Base-by-base conservation (phyloP, 2,113 vertebrate species). In the Progne subis region DNA sequence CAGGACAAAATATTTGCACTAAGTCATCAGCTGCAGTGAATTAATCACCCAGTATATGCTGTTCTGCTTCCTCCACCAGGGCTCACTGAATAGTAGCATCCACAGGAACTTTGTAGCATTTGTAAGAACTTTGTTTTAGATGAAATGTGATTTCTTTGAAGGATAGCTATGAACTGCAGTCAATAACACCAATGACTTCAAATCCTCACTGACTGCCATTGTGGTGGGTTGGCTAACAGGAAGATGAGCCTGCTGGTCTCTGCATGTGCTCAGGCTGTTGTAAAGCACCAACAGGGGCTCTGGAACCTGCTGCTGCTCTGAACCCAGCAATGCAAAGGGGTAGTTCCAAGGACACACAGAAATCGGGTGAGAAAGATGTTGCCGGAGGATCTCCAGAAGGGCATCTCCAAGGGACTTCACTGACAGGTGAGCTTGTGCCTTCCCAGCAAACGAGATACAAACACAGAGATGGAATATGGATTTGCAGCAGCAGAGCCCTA, bases 331-430 rank as follows among this genome's bases (percentile, higher is more conserved):
- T 5, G 9, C 56, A 55, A 83, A 90, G 47, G 23, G 43, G 14
- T 2, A 6, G 13, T 57, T 63, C 43, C 26, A n/a, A 74, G 47
- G 12, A 77, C 29, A 29, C 72, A 18, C 5, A 23, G 18, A 44
- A 77, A 75, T 0, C 0, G 0, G 11, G 28, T 55, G 61, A 56
- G 23, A 74, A 88, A 37, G 43, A 11, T 0, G 0, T 25, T 70
- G 53, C 10, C 0, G 0, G 32, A 44, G 8, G 24, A 49, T 17
- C 37, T 92, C 29, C 20, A 24, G 8, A 4, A 28, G 26, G 44
- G 3, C 25, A 29, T 20, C 28, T 63, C 25, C 61, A 50, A 67
- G 37, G 24, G 55, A 29, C 25, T 24, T 43, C 7, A 3, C 12
- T 37, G 41, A 12, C 28, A 86, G 55, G 39, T 20, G 59, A 32